These are phyloP conservation scores for Atta cephalotes DNA, from an alignment of 1,140 invertebrate genomes.

Conservation along the genomic window DNA sequence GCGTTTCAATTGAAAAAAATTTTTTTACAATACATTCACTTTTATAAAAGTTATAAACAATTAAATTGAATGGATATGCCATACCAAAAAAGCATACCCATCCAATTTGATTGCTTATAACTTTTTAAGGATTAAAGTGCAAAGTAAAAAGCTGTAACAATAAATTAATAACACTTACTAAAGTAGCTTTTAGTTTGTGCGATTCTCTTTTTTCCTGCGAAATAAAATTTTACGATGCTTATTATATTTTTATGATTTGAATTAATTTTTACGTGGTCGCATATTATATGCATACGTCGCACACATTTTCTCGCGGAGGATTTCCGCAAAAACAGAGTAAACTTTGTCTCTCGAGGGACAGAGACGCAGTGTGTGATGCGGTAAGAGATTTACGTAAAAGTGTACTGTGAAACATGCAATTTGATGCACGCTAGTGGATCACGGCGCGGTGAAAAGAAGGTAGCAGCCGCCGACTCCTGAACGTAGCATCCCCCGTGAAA, in stretches of 20 bases:
- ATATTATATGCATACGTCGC: background rate
- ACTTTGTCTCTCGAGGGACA: constrained; percentile 17
- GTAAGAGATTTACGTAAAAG: constrained; percentile 34
- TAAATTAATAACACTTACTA: background rate
- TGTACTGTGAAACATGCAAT: constrained; percentile 1
- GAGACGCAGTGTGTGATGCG: background rate
- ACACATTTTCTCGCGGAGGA: background rate
- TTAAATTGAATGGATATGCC: no score
- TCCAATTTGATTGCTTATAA: no score
- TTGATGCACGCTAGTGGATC: constrained; percentile 16
- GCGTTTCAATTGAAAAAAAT: no score
- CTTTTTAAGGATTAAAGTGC: no score
- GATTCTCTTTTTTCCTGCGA: background rate
- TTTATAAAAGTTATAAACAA: no score
- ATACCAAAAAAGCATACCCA: no score
- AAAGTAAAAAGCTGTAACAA: background rate
- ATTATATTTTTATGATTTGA: background rate
- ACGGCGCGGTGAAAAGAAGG: constrained; percentile 5
- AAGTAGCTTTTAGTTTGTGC: background rate
- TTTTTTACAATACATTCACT: no score
- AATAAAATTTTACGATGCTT: background rate
- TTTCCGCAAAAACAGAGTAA: constrained; percentile 48
- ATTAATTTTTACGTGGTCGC: constrained; percentile 21
- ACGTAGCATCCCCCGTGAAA: constrained; percentile 22
- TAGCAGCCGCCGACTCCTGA: background rate